phyloP scores from a whole-genome alignment of 2,797 vertebrate species.

The Heterohyrax brucei region DNA sequence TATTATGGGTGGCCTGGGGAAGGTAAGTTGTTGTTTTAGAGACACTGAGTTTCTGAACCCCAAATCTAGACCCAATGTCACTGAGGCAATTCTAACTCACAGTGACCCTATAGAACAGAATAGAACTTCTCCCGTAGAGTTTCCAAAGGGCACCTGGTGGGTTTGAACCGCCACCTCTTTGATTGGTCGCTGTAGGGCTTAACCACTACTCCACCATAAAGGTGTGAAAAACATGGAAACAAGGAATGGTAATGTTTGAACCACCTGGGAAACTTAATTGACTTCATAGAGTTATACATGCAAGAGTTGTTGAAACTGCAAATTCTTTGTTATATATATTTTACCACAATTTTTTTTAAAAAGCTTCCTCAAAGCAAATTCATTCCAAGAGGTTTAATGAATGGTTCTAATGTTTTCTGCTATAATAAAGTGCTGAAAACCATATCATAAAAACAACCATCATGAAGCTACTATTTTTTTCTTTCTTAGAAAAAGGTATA shows the following conservation, averaged over 20 bases:
- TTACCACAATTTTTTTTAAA: neutral
- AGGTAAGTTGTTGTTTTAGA: neutral
- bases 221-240: neutral
- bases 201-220: neutral
- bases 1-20: neutral
- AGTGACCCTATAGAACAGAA: too few relatives aligned
- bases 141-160: too few relatives aligned
- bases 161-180: too few relatives aligned
- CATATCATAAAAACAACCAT: neutral
- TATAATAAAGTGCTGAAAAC: neutral
- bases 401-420: neutral
- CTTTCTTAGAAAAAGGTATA: neutral
- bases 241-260: neutral
- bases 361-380: neutral
- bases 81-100: too few relatives aligned
- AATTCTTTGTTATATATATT: neutral
- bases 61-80: too few relatives aligned
- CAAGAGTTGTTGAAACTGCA: neutral
- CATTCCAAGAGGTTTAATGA: neutral
- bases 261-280: neutral
- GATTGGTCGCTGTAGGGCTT: too few relatives aligned
- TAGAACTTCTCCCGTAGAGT: too few relatives aligned
- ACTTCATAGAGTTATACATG: neutral
- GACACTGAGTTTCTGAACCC: neutral
- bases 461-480: neutral